Conservation (phyloP, 2,888 invertebrate species). For the Periphyllus acericola region DNA sequence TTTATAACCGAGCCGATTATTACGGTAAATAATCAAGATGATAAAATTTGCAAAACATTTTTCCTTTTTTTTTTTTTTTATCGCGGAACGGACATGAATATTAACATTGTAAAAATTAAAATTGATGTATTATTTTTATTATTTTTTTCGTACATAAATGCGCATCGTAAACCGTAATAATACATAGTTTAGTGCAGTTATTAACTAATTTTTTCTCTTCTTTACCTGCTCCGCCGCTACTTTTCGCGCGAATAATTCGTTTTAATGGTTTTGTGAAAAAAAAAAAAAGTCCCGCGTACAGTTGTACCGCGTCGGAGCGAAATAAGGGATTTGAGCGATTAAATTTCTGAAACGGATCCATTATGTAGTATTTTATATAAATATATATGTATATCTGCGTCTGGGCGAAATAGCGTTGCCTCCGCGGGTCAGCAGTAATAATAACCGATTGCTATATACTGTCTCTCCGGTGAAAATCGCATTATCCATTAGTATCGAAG, state of each 20-base stretch:
- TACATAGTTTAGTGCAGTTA: too few relatives aligned
- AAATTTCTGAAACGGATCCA: conserved; percentile 29
- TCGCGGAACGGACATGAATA: background rate
- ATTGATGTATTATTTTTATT: too few relatives aligned
- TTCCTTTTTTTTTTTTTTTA: too few relatives aligned
- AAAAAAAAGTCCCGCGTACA: background rate
- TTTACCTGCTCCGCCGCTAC: too few relatives aligned
- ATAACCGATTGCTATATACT: conserved; percentile 45
- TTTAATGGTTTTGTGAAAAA: background rate
- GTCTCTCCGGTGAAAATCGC: conserved; percentile 53
- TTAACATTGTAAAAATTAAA: background rate
- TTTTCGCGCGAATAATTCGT: background rate
- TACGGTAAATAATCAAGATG: background rate
- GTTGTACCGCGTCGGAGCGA: background rate
- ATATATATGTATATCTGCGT: background rate
- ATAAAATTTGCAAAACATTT: too few relatives aligned
- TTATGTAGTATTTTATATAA: background rate
- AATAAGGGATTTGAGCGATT: background rate
- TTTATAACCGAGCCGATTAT: background rate
- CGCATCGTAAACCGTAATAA: too few relatives aligned
- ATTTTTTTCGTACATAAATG: too few relatives aligned
- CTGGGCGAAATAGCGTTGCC: background rate
- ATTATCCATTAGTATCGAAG: conserved; percentile 27
- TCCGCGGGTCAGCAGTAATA: background rate
- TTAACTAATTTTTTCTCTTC: too few relatives aligned